Percentiles rank a stretch among this genome's conserved stretches.
Conservation (phyloP, 1,140 invertebrate species). For the Pseudomyrmex cubaensis region DNA sequence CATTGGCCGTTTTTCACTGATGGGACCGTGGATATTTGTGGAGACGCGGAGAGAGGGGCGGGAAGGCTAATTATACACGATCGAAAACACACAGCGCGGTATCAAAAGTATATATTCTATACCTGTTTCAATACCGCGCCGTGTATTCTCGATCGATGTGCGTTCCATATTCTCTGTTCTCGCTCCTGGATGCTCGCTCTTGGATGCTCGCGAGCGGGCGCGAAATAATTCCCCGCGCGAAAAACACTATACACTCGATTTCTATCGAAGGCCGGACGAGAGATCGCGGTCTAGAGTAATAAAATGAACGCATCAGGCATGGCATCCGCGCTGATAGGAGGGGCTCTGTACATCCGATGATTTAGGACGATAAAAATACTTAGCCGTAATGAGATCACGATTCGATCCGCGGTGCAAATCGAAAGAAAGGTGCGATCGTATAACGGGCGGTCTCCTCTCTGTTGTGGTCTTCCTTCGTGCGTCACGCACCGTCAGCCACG, state of each 20-base stretch:
- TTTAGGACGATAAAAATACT: conserved; percentile 41
- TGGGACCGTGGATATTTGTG: conserved; percentile 12
- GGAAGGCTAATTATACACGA: conserved; percentile 9
- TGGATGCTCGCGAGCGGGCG: background rate
- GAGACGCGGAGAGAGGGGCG: background rate
- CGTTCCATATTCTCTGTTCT: too few species aligned
- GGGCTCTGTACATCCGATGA: conserved; percentile 1
- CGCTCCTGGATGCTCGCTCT: too few species aligned
- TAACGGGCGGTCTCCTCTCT: conserved; percentile 76
- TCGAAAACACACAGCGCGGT: conserved; percentile 9
- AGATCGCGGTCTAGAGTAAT: background rate
- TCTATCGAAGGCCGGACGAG: conserved; percentile 2
- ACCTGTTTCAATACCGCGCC: too few species aligned
- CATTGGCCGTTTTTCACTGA: conserved; percentile 63
- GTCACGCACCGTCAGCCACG: conserved; percentile 80
- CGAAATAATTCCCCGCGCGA: background rate
- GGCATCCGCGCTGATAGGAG: background rate
- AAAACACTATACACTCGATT: conserved; percentile 8
- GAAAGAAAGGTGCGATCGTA: conserved; percentile 68
- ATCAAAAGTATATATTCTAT: conserved; percentile 18
- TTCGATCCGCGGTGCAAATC: conserved; percentile 58
- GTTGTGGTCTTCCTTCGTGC: conserved; percentile 77
- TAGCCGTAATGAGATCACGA: conserved; percentile 71
- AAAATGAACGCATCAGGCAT: background rate
- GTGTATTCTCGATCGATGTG: too few species aligned